Base-by-base conservation (phyloP, 2,888 invertebrate species). In the Phortica okadai region DNA sequence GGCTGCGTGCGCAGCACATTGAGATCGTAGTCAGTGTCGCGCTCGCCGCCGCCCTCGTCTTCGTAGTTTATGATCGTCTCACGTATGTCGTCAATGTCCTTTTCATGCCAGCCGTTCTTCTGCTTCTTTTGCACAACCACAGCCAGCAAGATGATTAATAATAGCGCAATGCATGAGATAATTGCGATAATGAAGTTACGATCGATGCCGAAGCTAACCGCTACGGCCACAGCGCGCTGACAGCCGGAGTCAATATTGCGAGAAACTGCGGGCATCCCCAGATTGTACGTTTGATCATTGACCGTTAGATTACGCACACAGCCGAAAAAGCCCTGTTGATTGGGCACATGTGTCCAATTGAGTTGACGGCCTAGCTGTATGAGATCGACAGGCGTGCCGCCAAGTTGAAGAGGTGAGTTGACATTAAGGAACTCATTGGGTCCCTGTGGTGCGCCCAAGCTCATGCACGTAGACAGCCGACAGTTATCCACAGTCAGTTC, bases 61-160 rank as follows among this genome's bases (percentile, higher is more conserved):
- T 98, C 97, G 89, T 99, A 99, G 84, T 97, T 97, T 84, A 99
- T 97, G 79, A 99, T 98, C 87, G 98, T 99, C 91, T 99, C 99
- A 77, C 99, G 93, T 50, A 98, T 98, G 89, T 99, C 98, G 88
- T 99, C 98, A 82, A 98, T 95, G 85, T 98, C 97, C 89, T 97
- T 97, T 89, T 96, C 96, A 62, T 96, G 95, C 93, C 97, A 95
- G 76, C 96, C 96, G 86, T 96, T 96, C 77, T 97, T 96, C 82
- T 97, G 94, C 64, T 96, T 93, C 83, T 97, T 95, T 84, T 97
- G 96, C n/a, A 98, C 96, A 0, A 97, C 96, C 41, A 97, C 97
- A 3, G 98, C 96, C 81, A 98, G 91, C n/a, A 98, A 92, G 21
- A 98, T 93, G 77, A 97, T 95, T 93, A 92, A 75, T 91, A 93